These are phyloP conservation scores for Halcyon malimbica DNA, from an alignment of 2,113 vertebrate genomes.

Conservation along the genomic window DNA sequence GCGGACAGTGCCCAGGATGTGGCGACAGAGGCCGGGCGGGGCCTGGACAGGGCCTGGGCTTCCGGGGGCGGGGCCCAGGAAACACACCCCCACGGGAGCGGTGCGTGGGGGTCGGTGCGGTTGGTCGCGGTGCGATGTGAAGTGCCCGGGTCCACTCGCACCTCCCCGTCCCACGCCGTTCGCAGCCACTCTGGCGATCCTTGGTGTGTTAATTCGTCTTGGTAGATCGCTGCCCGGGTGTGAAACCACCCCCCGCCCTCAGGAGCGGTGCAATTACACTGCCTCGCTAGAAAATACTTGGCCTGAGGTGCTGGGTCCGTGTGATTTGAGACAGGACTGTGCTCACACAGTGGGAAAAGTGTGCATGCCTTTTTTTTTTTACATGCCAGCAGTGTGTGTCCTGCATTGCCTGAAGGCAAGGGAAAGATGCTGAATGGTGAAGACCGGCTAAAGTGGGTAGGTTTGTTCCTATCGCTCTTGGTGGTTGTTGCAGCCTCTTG, in stretches of 20 bases:
- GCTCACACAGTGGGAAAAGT: not conserved
- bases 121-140: too few species aligned
- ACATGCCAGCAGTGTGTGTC: accelerated
- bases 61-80: too few species aligned
- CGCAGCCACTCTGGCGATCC: too few species aligned
- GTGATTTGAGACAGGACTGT: not conserved
- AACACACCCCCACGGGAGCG: not conserved
- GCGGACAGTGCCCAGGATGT: not conserved
- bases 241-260: too few species aligned
- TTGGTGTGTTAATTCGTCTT: accelerated
- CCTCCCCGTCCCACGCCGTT: too few species aligned
- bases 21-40: not conserved
- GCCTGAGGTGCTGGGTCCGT: not conserved
- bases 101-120: too few species aligned
- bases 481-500: too few species aligned
- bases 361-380: too few species aligned
- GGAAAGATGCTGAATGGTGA: not conserved
- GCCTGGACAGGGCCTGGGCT: too few species aligned
- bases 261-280: accelerated
- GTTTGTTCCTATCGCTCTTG: accelerated
- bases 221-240: not conserved
- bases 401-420: too few species aligned
- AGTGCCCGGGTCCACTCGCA: too few species aligned
- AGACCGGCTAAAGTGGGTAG: accelerated
- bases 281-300: not conserved